Evolutionary conservation across 2,113 vertebrate species (phyloP), one percentile per base, ranked within the genome.

Genomic region (Albula goreensis): DNA sequence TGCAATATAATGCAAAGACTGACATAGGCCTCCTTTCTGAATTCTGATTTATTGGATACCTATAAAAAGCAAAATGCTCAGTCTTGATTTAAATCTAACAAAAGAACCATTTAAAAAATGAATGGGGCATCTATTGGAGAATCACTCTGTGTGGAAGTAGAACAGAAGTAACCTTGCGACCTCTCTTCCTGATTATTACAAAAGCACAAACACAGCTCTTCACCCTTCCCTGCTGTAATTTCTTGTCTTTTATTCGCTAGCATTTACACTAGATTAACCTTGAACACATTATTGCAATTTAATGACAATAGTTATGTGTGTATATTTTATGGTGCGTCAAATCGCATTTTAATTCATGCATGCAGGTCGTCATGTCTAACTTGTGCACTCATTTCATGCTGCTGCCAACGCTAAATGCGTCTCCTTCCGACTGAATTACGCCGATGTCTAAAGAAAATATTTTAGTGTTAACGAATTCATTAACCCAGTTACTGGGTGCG

Each of bases 251-350:
- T 50, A 4, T 79, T 50, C 31, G 25, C 31, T 79, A 79, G 78
- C 78, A 11, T 79, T 79, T 50, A 79, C 78, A 79, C 78, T 79
- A 19, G 49, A 79, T 79, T 79, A 79, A 79, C 48, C 41, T 49
- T 50, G 49, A 50, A 17, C 78, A 79, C 25, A 48, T 79, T 3
- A 79, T 79, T 12, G 25, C 31, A 79, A 79, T 79, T 79, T 48
- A 79, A 79, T 79, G 70, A 74, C 15, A 49, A 79, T 50, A 50
- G 41, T 49, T 17, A 48, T 79, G 13, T 79, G 13, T 50, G 78
- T 79, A 19, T 79, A 79, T 79, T 79, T 79, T 49, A 50, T 50
- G 31, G 78, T 79, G 78, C 49, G 48, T 79, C 78, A 79, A 79
- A 49, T 79, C 49, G 70, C 70, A 31, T 50, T 49, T 79, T 79